Percentiles rank a stretch among this genome's conserved stretches.
Conservation (phyloP, 2,888 invertebrate species). For the Charanyca ferruginea region DNA sequence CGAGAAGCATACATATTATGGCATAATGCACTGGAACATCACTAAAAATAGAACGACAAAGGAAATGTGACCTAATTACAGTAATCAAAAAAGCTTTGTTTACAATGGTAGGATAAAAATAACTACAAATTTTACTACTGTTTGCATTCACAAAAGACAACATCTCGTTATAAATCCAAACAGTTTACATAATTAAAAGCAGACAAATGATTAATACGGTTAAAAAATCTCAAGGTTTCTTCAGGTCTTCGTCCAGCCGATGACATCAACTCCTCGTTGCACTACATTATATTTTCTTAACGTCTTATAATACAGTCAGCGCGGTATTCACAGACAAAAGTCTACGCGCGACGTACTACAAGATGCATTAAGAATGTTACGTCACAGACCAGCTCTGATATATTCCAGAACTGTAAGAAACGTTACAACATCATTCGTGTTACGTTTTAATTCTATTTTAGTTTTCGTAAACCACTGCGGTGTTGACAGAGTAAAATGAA, state of each 20-base stretch:
- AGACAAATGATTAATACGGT: constrained; percentile 2
- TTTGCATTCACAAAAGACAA: constrained; percentile 2
- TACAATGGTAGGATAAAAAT: constrained; percentile 4
- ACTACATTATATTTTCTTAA: constrained; percentile 72
- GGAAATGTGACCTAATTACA: constrained; percentile 48
- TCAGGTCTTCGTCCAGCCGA: constrained; percentile 34
- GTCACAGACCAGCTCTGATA: constrained; percentile 61
- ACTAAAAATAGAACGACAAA: constrained; percentile 42
- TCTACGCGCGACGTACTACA: constrained; percentile 77
- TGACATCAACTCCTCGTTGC: constrained; percentile 20
- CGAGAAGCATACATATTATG: constrained; percentile 10
- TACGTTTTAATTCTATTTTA: constrained; percentile 49
- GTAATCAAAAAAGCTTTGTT: constrained; percentile 20
- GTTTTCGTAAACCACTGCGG: constrained; percentile 25
- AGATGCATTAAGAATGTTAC: constrained; percentile 87
- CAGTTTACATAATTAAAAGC: neutral
- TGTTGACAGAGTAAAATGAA: constrained; percentile 16
- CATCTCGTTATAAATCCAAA: neutral
- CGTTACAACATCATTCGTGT: constrained; percentile 44
- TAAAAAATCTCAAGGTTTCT: constrained; percentile 13
- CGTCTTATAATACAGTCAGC: constrained; percentile 70
- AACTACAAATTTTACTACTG: constrained; percentile 7
- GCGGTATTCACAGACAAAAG: constrained; percentile 49
- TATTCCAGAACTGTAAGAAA: constrained; percentile 55
- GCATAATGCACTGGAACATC: constrained; percentile 26